Evolutionary conservation across 2,888 invertebrate species (phyloP).

Genomic region (Colostygia pectinataria): DNA sequence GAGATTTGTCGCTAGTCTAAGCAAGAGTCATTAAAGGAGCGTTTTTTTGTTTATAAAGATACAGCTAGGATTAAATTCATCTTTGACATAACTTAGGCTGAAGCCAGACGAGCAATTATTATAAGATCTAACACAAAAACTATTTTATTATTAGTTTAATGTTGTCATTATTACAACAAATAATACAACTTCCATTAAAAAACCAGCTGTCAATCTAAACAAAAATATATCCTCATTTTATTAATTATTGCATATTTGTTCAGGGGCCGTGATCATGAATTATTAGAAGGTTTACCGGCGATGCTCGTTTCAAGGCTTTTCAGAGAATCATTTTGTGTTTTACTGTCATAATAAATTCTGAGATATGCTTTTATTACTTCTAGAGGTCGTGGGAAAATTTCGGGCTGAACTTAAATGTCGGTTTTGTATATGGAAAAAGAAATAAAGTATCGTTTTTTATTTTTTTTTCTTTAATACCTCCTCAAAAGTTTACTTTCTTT

Average conservation of each 20-base stretch:
- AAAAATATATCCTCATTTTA: constrained; percentile 45
- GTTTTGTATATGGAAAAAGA: constrained; percentile 1
- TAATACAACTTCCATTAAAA: constrained; percentile 23
- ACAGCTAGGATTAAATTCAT: too few species aligned
- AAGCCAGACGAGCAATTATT: too few species aligned
- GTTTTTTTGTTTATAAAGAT: too few species aligned
- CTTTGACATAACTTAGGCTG: too few species aligned
- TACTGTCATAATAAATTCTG: constrained; percentile 29
- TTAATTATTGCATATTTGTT: constrained; percentile 53
- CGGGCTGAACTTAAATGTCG: constrained; percentile 10
- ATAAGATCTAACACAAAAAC: too few species aligned
- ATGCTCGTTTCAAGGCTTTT: constrained; percentile 30
- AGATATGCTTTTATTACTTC: constrained; percentile 33
- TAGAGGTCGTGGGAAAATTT: constrained; percentile 16
- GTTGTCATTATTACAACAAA: too few species aligned
- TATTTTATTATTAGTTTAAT: too few species aligned
- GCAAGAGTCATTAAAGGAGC: too few species aligned
- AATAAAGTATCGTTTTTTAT: background rate
- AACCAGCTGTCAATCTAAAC: constrained; percentile 39
- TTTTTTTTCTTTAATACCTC: too few species aligned
- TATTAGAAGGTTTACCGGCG: constrained; percentile 35
- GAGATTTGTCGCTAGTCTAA: too few species aligned
- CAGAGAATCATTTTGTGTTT: constrained; percentile 29
- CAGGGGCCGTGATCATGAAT: constrained; percentile 42
- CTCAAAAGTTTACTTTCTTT: too few species aligned